Evolutionary conservation across 2,113 vertebrate species (phyloP), one percentile per base, ranked within the genome.

Genomic region (Grammomys surdaster): DNA sequence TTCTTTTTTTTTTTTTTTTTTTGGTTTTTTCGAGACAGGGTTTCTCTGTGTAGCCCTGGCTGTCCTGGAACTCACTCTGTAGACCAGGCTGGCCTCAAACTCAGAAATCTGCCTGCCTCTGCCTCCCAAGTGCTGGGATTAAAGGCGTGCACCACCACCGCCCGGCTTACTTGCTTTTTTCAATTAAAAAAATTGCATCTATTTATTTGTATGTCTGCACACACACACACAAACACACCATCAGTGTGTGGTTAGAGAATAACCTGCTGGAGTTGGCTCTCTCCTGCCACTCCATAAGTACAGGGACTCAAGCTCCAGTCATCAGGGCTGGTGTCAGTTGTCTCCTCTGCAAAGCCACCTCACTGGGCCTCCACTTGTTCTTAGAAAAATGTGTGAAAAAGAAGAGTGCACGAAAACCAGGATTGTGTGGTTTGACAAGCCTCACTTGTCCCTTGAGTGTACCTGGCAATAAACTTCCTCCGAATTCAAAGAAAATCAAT

Each of bases 381-480:
- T 95, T 87, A 56, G 88, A 95, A 80, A 91, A 96, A 70, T 82
- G 65, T 69, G 84, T 24, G 28, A 69, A 31, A 70, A 70, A 51
- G 22, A n/a, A 87, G 36, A 33, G 46, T 17, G 28, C 26, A 22
- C 48, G 17, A 33, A 46, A 13, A 46, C 43, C 84, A 67, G 43
- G 31, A 20, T 5, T 13, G 28, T 22, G 60, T 22, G 43, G 84
- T 31, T 31, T 33, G 43, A 48, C 17, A 67, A 65, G 40, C 9
- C 26, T 36, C 8, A 51, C 63, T 48, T 10, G 60, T 48, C 28
- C 43, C 60, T 67, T 13, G 19, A 26, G 14, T 65, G n/a, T 67
- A 33, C 46, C 46, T 7, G 2, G 20, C 65, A 70, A 36, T 87
- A 54, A 54, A 51, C 33, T 24, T 54, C 33, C 85, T 88, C 43